Evolutionary conservation across 2,113 vertebrate species (phyloP), one percentile per base, ranked within the genome.

Genomic region (Hippocampus barbouri): DNA sequence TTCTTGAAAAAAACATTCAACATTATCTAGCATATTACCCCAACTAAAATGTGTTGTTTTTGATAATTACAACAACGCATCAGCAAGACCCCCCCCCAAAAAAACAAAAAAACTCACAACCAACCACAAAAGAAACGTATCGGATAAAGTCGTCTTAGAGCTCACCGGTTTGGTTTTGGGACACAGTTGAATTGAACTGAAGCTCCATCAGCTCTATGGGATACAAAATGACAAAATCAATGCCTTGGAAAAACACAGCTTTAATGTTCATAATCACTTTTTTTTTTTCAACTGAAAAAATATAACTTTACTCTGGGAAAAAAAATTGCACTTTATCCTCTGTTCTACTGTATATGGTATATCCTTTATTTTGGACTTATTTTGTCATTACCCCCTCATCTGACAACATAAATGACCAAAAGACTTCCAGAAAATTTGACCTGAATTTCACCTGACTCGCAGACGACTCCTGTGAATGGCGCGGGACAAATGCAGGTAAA

Each of bases 371-470:
- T 14, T 49, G 1, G 15, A 49, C 45, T 47, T 16, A 49, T 49
- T 49, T 54, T 21, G 9, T 23, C 21, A 56, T 2, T 25, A 12
- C 6, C 9, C 12, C 57, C 12, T 60, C 15, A 8, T 7, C 12
- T 25, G 43, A 43, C 4, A 4, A 66, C 11, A 43, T 4, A 8
- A 43, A 23, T 21, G 4, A 7, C 40, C 2, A 25, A 45, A 45
- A 43, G 21, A 16, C 14, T 16, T 68, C 41, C 63, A 60, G 51
- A 30, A 34, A 70, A 41, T 70, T 43, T n/a, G 47, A 47, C 54
- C 20, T 68, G n/a, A 25, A 62, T 57, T 43, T 84, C 82, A 98
- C 97, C 95, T 94, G 91, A 94, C 86, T 99, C 94, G 0, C 97
- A 99, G 84, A 83, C 92, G 5, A 60, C 83, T 81, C 97, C 97